Evolutionary conservation across 2,888 invertebrate species (phyloP).

Genomic region (Cryptophagus acutangulus): DNA sequence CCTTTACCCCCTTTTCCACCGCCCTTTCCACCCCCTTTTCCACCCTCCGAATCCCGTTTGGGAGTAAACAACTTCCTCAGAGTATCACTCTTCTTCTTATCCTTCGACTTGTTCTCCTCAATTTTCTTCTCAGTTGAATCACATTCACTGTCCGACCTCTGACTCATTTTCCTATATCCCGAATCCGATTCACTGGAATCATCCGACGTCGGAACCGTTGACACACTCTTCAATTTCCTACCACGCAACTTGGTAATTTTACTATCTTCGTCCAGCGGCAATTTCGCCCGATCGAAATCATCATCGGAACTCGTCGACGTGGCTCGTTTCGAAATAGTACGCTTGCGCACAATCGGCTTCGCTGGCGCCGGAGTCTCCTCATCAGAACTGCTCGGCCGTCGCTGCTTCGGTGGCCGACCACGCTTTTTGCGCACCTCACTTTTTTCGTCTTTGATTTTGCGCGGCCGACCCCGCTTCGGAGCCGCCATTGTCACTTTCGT

Average conservation of each 20-base stretch:
- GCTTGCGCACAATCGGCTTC: conserved; percentile 32
- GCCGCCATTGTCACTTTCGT: conserved; percentile 42
- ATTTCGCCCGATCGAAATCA: conserved; percentile 18
- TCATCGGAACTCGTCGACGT: conserved; percentile 34
- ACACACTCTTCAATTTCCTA: conserved; percentile 32
- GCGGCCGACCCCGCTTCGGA: conserved; percentile 38
- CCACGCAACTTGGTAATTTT: conserved; percentile 3
- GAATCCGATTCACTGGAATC: conserved; percentile 21
- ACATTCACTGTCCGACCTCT: conserved; percentile 33
- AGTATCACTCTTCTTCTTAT: conserved; percentile 68
- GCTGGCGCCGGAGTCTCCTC: conserved; percentile 36
- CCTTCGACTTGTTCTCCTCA: conserved; percentile 53
- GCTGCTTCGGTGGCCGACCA: conserved; percentile 41
- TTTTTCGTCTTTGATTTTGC: conserved; percentile 28
- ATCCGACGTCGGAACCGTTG: conserved; percentile 28
- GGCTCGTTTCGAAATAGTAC: conserved; percentile 32
- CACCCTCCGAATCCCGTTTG: conserved; percentile 57
- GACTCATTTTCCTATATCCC: conserved; percentile 26
- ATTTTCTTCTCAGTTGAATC: conserved; percentile 44
- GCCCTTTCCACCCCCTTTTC: conserved; percentile 66
- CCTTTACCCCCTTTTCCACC: conserved; percentile 62
- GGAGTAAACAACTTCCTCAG: conserved; percentile 60
- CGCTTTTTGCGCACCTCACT: conserved; percentile 33
- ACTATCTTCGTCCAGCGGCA: too few relatives aligned
- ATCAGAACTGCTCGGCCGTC: conserved; percentile 37